Evolutionary conservation across 2,797 vertebrate genomes (phyloP).

Genomic region (Propithecus deckenii): DNA sequence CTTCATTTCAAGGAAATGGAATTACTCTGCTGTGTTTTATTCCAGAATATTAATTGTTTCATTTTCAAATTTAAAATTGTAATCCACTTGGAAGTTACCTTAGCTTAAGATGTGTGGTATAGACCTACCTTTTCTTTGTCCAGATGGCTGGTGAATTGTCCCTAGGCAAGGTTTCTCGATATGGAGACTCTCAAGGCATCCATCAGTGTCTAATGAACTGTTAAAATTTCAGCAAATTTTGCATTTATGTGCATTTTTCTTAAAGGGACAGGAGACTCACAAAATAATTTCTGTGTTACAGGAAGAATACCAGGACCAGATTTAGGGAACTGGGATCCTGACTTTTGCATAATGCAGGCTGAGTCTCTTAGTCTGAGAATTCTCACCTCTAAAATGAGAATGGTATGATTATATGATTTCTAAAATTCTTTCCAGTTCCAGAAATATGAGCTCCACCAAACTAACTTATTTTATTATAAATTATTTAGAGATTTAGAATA

Average conservation of each 20-base stretch:
- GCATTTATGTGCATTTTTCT: neutral
- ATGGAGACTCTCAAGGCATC: neutral
- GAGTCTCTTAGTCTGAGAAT: neutral
- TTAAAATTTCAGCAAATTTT: neutral
- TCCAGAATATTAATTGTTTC: neutral
- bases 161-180: neutral
- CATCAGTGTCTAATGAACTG: neutral
- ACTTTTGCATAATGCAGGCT: neutral
- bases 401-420: neutral
- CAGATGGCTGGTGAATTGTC: neutral
- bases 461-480: slow-evolving; percentile 57
- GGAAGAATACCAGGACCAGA: neutral
- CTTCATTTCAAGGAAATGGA: neutral
- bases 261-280: neutral
- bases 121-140: neutral
- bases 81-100: neutral
- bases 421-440: slow-evolving; percentile 38
- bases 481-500: neutral
- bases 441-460: neutral
- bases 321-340: neutral
- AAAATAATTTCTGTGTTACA: neutral
- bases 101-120: neutral
- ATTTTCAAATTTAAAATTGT: neutral
- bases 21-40: neutral
- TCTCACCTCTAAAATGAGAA: neutral